These are phyloP conservation scores for Drosophila melanica DNA, from an alignment of 1,140 invertebrate genomes.

Conservation along the genomic window DNA sequence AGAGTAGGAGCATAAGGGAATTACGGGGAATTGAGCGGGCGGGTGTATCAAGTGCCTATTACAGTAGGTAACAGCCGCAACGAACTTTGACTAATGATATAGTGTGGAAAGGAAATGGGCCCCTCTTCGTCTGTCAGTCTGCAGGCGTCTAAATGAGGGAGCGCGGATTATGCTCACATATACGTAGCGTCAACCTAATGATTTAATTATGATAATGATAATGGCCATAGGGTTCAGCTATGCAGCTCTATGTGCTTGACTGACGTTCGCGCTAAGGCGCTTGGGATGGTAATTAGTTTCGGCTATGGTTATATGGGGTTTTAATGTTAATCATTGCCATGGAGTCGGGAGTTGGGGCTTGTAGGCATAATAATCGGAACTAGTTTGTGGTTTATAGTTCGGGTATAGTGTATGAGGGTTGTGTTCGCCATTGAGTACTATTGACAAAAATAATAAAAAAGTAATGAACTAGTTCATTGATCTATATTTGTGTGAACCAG, in stretches of 20 bases:
- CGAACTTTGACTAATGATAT: slow-evolving; percentile 69
- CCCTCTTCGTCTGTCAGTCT: slow-evolving; percentile 10
- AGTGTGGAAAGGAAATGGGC: slow-evolving; percentile 42
- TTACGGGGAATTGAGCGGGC: slow-evolving; percentile 1
- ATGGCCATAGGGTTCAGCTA: slow-evolving; percentile 36
- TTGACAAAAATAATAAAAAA: not conserved
- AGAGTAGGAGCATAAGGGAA: slow-evolving; percentile 1
- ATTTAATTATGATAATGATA: slow-evolving; percentile 76
- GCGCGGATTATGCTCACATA: slow-evolving; percentile 31
- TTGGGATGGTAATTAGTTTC: slow-evolving; percentile 26
- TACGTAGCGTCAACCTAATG: slow-evolving; percentile 59
- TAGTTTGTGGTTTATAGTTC: not conserved
- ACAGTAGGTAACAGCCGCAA: slow-evolving; percentile 44
- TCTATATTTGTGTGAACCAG: not conserved
- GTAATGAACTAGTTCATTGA: not conserved
- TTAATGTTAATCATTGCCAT: slow-evolving; percentile 24
- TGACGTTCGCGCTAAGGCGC: slow-evolving; percentile 1
- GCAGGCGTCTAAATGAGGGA: slow-evolving; percentile 27
- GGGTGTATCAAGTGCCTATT: slow-evolving; percentile 28
- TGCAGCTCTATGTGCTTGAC: slow-evolving; percentile 4
- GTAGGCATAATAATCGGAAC: slow-evolving; percentile 1
- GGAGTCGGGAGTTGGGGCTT: not conserved
- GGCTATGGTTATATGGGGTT: slow-evolving; percentile 29
- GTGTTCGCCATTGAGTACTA: not conserved
- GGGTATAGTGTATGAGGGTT: not conserved